Percentiles rank a stretch among this genome's conserved stretches.
These are phyloP conservation scores for Strix uralensis DNA, from an alignment of 2,113 vertebrate species.

Conservation along the genomic window DNA sequence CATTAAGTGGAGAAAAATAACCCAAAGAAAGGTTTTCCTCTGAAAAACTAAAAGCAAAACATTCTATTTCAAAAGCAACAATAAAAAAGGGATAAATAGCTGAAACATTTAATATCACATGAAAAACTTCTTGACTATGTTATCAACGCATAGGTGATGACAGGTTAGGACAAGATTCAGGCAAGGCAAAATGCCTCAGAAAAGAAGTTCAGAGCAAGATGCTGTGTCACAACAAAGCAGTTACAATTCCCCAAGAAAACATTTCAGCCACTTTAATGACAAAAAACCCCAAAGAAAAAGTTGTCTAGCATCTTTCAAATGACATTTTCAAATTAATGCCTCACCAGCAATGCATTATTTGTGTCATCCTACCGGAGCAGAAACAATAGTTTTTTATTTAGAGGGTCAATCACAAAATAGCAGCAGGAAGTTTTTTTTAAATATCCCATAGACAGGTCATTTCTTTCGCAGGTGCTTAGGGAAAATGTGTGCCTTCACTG, in stretches of 20 bases:
- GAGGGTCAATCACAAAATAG: not conserved
- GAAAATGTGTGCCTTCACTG: not conserved
- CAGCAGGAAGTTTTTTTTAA: not conserved
- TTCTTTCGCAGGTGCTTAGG: not conserved
- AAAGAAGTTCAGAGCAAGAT: not conserved
- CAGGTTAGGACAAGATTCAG: not conserved
- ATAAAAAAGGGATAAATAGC: not conserved
- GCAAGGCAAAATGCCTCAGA: not conserved
- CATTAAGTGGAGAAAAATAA: not conserved
- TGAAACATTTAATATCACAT: not conserved
- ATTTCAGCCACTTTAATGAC: not conserved
- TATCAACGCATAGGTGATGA: not conserved
- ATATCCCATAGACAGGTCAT: not conserved
- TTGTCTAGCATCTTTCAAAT: not conserved
- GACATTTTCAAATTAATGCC: not conserved
- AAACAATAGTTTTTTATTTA: not conserved
- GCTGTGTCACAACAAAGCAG: not conserved
- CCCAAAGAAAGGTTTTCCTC: not conserved
- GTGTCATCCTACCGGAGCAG: not conserved
- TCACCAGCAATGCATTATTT: rapidly evolving
- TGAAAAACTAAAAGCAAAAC: not conserved
- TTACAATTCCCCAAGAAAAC: not conserved
- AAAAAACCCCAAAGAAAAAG: not conserved
- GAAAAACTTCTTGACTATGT: not conserved
- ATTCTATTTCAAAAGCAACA: not conserved